Conservation (phyloP, 1,140 invertebrate genomes). For the Drosophila nasuta region DNA sequence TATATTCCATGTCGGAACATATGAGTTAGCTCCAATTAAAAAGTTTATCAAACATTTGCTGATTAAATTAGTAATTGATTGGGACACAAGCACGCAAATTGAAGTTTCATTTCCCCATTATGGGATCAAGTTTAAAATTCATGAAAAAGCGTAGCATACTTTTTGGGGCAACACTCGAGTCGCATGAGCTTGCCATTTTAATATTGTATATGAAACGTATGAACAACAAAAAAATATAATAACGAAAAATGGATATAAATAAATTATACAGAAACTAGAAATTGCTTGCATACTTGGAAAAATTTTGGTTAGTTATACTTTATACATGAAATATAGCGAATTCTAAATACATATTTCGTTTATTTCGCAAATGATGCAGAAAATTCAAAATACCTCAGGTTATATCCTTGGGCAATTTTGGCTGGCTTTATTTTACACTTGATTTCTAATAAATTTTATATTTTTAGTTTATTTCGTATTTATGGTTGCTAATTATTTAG, state of each 20-base stretch:
- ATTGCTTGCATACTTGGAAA: no score
- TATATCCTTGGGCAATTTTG: no score
- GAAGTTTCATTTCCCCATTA: not conserved
- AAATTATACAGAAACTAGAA: no score
- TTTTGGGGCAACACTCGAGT: constrained; percentile 8
- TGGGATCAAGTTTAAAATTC: not conserved
- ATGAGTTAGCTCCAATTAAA: constrained; percentile 31
- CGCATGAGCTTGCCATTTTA: not conserved
- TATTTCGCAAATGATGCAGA: no score
- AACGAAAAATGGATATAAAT: no score
- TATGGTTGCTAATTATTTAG: not conserved
- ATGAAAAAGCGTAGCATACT: constrained; percentile 27
- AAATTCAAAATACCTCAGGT: no score
- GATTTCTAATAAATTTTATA: no score
- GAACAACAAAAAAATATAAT: no score
- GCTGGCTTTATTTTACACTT: no score
- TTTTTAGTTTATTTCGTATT: not conserved
- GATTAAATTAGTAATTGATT: not conserved
- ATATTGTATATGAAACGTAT: not conserved
- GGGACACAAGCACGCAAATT: not conserved
- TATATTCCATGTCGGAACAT: constrained; percentile 16
- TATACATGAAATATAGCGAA: no score
- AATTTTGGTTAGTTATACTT: no score
- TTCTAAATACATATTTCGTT: no score
- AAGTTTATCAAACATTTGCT: not conserved